Evolutionary conservation across 2,888 invertebrate genomes (phyloP).

Genomic region (Esperia sulphurella): DNA sequence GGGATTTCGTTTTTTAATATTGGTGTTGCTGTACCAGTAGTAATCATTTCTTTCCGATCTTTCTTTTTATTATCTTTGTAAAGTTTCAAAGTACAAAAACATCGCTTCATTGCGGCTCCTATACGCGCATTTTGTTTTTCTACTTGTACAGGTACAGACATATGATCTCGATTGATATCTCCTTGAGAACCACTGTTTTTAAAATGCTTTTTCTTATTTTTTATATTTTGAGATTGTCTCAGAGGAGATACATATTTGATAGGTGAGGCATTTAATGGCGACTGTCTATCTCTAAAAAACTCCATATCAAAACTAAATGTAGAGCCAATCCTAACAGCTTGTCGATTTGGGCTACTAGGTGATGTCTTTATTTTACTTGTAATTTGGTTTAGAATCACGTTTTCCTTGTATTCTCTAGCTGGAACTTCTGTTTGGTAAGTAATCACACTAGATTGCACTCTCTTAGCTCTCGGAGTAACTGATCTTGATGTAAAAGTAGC

Average conservation of each 20-base stretch:
- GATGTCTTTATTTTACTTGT: constrained; percentile 6
- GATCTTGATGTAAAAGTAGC: constrained; percentile 24
- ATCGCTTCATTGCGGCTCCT: constrained; percentile 16
- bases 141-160: constrained; percentile 5
- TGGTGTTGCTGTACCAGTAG: constrained; percentile 13
- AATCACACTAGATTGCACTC: constrained; percentile 23
- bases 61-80: constrained; percentile 3
- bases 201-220: neutral
- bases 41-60: neutral
- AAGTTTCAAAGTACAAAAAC: constrained; percentile 21
- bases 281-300: constrained; percentile 18
- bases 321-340: constrained; percentile 18
- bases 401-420: constrained; percentile 8
- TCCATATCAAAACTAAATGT: constrained; percentile 22
- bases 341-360: constrained; percentile 11
- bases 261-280: neutral
- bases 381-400: neutral
- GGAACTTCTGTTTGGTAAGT: constrained; percentile 14
- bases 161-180: constrained; percentile 1
- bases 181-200: constrained; percentile 8
- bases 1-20: neutral
- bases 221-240: neutral
- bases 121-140: constrained; percentile 8
- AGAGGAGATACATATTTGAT: neutral
- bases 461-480: constrained; percentile 21